phyloP scores from a whole-genome alignment of 2,888 invertebrate species.

The Rhagonycha fulva region DNA sequence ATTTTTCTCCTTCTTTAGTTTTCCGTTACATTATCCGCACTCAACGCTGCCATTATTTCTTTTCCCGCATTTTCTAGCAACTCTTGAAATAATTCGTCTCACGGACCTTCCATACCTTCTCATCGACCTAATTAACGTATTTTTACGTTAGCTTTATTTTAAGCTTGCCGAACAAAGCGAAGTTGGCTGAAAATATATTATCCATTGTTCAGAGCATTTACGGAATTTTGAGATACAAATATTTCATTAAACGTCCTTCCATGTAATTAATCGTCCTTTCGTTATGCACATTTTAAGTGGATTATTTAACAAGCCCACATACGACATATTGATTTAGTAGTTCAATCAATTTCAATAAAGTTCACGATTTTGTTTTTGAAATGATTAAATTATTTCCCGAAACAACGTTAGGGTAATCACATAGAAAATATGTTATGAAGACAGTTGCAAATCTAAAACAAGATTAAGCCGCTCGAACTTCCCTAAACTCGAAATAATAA shows the following conservation, averaged over 20 bases:
- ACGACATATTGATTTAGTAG: not conserved
- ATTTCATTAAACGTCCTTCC: not conserved
- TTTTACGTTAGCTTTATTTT: not conserved
- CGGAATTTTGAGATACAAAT: not conserved
- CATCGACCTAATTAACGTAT: not conserved
- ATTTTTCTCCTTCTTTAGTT: not conserved
- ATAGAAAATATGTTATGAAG: too few relatives aligned
- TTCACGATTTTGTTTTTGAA: not conserved
- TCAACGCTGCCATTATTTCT: not conserved
- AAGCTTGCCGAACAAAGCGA: not conserved
- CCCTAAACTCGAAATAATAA: too few relatives aligned
- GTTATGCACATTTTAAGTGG: not conserved
- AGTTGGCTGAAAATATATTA: not conserved
- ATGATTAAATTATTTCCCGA: too few relatives aligned
- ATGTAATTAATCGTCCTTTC: not conserved
- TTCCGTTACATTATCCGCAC: not conserved
- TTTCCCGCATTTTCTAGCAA: not conserved
- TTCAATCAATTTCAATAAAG: not conserved
- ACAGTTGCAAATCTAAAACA: too few relatives aligned
- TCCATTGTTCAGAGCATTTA: not conserved
- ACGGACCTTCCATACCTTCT: not conserved
- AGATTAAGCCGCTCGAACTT: too few relatives aligned
- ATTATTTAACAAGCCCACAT: not conserved
- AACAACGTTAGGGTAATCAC: too few relatives aligned
- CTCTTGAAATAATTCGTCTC: not conserved